phyloP scores from a whole-genome alignment of 2,113 vertebrate genomes.

The Stictonetta naevosa region DNA sequence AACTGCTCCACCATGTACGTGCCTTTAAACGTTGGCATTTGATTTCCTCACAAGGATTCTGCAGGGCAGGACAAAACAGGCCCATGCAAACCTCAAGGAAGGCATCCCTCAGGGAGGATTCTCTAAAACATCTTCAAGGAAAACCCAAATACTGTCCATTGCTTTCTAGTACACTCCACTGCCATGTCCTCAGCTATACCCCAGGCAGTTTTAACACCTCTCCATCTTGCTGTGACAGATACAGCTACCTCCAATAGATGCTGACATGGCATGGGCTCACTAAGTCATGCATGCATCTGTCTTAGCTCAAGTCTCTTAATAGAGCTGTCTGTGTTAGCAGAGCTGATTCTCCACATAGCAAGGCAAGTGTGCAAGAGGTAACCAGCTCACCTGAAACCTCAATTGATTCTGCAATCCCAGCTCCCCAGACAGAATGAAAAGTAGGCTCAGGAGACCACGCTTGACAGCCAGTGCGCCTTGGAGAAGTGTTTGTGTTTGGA shows the following conservation, averaged over 20 bases:
- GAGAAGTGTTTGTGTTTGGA: neutral
- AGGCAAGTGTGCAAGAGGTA: neutral
- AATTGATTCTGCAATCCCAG: neutral
- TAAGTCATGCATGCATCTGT: neutral
- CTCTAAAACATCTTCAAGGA: neutral
- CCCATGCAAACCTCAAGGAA: neutral
- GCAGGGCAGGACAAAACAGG: neutral
- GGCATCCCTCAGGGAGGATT: neutral
- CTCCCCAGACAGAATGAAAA: neutral
- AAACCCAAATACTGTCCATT: neutral
- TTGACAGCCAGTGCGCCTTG: neutral
- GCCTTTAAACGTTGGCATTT: neutral
- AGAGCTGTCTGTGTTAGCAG: neutral
- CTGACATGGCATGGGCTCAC: neutral
- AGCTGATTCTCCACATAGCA: neutral
- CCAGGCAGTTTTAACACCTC: neutral
- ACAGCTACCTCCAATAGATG: neutral
- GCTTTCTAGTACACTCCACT: neutral
- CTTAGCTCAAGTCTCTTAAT: neutral
- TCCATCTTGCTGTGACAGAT: neutral
- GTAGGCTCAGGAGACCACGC: neutral
- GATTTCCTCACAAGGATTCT: too few species aligned
- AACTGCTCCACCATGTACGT: accelerated
- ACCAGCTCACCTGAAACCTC: neutral
- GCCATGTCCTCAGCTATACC: neutral